Base-by-base conservation (phyloP, 2,888 invertebrate species). In the Dicycla oo region DNA sequence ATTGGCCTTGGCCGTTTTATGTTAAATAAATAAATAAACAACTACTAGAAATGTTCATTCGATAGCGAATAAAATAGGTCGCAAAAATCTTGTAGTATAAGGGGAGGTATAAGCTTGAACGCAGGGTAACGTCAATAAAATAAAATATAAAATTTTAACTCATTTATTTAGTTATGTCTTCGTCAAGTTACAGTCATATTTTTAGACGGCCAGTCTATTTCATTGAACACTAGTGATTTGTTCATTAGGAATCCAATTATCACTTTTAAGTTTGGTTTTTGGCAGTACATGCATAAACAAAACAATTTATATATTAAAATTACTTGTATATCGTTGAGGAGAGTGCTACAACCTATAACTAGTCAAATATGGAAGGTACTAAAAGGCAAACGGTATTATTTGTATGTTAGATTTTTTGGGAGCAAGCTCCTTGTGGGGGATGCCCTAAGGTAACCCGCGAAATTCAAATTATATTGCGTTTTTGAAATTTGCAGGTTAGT, bases 101-200 rank as follows among this genome's bases (percentile, higher is more conserved):
- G n/a, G n/a, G n/a, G n/a, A n/a, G n/a, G n/a, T n/a, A n/a, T n/a
- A n/a, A n/a, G n/a, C n/a, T n/a, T n/a, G n/a, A n/a, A n/a, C n/a
- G 54, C 23, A 43, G 23, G 34, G 18, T n/a, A 15, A 38, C 23
- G 1, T 26, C 2, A 0, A 23, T 38, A 20, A 23, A 68, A 64
- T 54, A 60, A 72, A 68, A 71, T 23, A 1, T 30, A 49, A 61
- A 67, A 43, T 49, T 68, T 69, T 62, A 82, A 65, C 56, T 75
- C 62, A 81, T 82, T 82, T 82, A 84, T 78, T 84, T 68, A 40
- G 23, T 67, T 81, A 30, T 62, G 26, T 81, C 15, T 68, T 81
- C 51, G 51, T 66, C 54, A 58, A 69, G 23, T 66, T 68, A 68
- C 57, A 53, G 45, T 69, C 49, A 49, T 56, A 26, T 26, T 51